Base-by-base conservation (phyloP, 2,888 invertebrate genomes). In the Phortica magna region DNA sequence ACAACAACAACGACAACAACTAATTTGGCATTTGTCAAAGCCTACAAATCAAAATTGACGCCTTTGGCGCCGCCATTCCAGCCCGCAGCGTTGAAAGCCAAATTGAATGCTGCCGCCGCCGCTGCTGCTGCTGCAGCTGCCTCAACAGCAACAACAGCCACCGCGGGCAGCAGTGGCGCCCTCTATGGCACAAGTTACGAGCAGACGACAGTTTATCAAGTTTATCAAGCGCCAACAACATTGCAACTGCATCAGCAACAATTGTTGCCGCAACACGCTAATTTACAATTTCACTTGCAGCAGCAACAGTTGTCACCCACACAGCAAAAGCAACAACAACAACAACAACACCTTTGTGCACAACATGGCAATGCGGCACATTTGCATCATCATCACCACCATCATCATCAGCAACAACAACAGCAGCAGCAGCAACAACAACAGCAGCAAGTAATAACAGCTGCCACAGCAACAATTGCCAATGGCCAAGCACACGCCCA, bases 21-120 rank as follows among this genome's bases (percentile, higher is more conserved):
- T 7, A 71, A 39, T 53, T 43, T 70, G 22, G 70, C 70, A 31
- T 53, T 88, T 76, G 73, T 88, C 9, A 89, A 88, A 74, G 90
- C 90, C 7, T 84, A 87, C 43, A 87, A 90, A 77, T 90, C 90
- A 19, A 90, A 90, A 74, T 75, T 90, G 53, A 90, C 90, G 4
- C 90, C 90, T 0, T 75, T 90, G 79, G 90, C 90, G 19, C 90
- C 90, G 43, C 88, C 90, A 5, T 90, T 90, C 81, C 85, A 89
- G 71, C 90, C 90, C 0, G 85, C 90, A 0, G 83, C 87, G 6
- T 70, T 79, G 9, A 84, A 84, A 77, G 81, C 83, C 65, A 82
- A 85, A 73, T 14, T 78, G 57, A 81, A 78, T n/a, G 57, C 76
- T 10, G 72, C 75, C 57, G 70, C 59, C 61, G 42, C n/a, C 9